Percentiles rank a stretch among this genome's conserved stretches.
phyloP scores from a whole-genome alignment of 2,113 vertebrate genomes.

The Callipepla squamata region DNA sequence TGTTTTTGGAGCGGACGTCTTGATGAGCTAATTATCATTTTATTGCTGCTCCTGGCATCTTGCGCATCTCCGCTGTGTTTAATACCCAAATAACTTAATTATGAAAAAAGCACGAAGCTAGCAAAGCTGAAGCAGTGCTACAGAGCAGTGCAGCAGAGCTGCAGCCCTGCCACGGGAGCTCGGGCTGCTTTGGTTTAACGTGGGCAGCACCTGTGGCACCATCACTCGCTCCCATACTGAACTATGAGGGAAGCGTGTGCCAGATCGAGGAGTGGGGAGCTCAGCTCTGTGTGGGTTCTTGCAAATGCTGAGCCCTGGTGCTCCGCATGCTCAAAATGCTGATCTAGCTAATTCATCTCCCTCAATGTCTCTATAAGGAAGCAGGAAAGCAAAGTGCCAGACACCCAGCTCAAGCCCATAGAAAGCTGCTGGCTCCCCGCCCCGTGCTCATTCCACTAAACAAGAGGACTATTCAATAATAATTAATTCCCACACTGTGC shows the following conservation, averaged over 20 bases:
- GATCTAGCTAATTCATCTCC: conserved; percentile 58
- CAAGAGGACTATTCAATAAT: conserved; percentile 59
- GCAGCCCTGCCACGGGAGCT: conserved; percentile 9
- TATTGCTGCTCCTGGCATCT: conserved; percentile 75
- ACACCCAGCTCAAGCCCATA: conserved; percentile 47
- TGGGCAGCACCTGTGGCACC: not conserved
- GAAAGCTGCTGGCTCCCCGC: conserved; percentile 58
- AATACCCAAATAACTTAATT: conserved; percentile 68
- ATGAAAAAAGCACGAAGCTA: conserved; percentile 41
- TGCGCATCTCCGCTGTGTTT: conserved; percentile 65
- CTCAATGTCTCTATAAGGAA: conserved; percentile 64
- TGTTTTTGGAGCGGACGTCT: conserved; percentile 69
- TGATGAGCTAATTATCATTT: conserved; percentile 80
- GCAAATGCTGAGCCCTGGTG: not conserved
- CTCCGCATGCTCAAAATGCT: conserved; percentile 47
- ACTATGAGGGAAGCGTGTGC: conserved; percentile 8
- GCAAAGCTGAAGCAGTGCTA: not conserved
- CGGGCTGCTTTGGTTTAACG: not conserved
- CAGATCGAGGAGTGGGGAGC: not conserved
- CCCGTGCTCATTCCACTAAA: conserved; percentile 52
- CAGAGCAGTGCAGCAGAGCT: not conserved
- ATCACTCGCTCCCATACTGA: not conserved
- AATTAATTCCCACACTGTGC: conserved; percentile 64
- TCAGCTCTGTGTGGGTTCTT: conserved; percentile 16
- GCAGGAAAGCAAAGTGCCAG: conserved; percentile 64